These are phyloP conservation scores for Pasiphila rectangulata DNA, from an alignment of 2,888 invertebrate genomes.

Conservation along the genomic window DNA sequence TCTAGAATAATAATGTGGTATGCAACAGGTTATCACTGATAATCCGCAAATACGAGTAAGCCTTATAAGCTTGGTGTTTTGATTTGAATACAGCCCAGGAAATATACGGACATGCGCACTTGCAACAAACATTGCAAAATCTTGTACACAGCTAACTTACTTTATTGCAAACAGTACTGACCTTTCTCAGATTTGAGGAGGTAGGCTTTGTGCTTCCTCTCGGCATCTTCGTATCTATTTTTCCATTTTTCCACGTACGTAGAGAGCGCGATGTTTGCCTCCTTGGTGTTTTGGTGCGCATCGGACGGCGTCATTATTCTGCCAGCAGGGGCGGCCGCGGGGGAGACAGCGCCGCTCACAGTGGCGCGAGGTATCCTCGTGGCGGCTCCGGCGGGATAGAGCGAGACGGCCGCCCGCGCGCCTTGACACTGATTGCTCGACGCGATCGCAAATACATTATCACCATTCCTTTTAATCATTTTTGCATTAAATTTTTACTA, in stretches of 20 bases:
- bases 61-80: slow-evolving; percentile 63
- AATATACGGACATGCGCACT: slow-evolving; percentile 67
- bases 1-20: slow-evolving; percentile 62
- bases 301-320: slow-evolving; percentile 78
- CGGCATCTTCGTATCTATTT: slow-evolving; percentile 85
- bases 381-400: slow-evolving; percentile 63
- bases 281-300: slow-evolving; percentile 72
- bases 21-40: slow-evolving; percentile 75
- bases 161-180: slow-evolving; percentile 74
- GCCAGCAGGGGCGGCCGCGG: slow-evolving; percentile 52
- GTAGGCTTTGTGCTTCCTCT: slow-evolving; percentile 84
- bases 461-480: slow-evolving; percentile 80
- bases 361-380: slow-evolving; percentile 78
- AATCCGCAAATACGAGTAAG: slow-evolving; percentile 73
- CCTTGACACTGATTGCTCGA: slow-evolving; percentile 76
- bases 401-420: slow-evolving; percentile 72
- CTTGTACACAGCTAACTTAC: neutral
- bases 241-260: slow-evolving; percentile 83
- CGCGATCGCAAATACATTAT: slow-evolving; percentile 80
- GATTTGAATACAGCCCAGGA: slow-evolving; percentile 63
- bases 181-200: slow-evolving; percentile 86
- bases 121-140: slow-evolving; percentile 17
- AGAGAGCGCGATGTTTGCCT: slow-evolving; percentile 73
- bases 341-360: slow-evolving; percentile 39
- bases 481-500: slow-evolving; percentile 74